Evolutionary conservation across 2,113 vertebrate genomes (phyloP).

Genomic region (Petroica traversi): DNA sequence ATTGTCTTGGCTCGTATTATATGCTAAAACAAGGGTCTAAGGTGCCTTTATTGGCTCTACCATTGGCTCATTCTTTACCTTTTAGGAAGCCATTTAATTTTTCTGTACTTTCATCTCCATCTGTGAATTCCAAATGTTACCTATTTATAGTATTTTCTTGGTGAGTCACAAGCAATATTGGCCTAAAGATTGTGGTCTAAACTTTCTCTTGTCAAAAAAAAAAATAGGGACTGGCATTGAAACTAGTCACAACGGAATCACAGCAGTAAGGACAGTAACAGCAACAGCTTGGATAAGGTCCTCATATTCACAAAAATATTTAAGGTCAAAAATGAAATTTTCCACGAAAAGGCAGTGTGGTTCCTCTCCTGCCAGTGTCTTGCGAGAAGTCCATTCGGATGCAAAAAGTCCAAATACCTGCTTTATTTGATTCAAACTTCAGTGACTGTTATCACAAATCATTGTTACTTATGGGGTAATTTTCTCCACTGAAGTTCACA

Average conservation of each 20-base stretch:
- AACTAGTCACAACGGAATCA: accelerated
- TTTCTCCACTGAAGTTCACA: neutral
- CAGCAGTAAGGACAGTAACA: neutral
- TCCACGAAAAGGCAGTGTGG: neutral
- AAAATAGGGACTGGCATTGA: neutral
- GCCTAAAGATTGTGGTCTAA: neutral
- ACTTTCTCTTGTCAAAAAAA: neutral
- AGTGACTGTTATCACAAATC: neutral
- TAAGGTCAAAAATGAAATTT: neutral
- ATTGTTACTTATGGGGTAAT: neutral
- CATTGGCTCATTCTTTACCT: neutral
- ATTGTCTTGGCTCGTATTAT: neutral
- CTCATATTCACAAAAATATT: neutral
- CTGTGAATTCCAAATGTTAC: neutral
- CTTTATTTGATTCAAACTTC: neutral
- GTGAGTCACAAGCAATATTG: neutral
- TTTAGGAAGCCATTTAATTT: constrained; percentile 14
- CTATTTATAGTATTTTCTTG: neutral
- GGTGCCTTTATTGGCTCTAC: neutral
- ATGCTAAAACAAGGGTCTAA: neutral
- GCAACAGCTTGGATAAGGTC: neutral
- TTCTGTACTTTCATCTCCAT: neutral
- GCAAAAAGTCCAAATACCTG: neutral
- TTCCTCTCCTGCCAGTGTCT: neutral
- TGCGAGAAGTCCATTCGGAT: neutral